Conservation (phyloP, 2,797 vertebrate species). For the Ctenopoma kingsleyae region DNA sequence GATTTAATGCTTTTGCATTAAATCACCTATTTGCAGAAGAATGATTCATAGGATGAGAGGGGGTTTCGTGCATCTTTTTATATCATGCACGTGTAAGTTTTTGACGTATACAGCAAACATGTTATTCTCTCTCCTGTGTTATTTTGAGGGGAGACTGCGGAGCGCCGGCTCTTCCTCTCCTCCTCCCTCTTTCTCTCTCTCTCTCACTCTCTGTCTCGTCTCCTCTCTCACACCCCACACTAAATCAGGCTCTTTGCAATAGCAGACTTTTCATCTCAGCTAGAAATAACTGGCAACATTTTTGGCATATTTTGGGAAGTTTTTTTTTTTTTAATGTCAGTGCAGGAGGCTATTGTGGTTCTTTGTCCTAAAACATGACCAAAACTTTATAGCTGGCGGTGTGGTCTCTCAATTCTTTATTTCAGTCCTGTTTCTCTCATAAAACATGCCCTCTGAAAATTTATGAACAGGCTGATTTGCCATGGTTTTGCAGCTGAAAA, state of each 20-base stretch:
- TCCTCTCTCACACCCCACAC: conserved; percentile 81
- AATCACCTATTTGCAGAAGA: conserved; percentile 21
- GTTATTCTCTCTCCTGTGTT: conserved; percentile 84
- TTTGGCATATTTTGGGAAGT: conserved; percentile 78
- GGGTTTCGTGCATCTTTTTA: conserved; percentile 49
- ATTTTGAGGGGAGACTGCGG: conserved; percentile 86
- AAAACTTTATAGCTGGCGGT: conserved; percentile 74
- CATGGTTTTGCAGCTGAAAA: conserved; percentile 43
- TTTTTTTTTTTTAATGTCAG: conserved; percentile 71
- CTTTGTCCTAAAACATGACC: conserved; percentile 78
- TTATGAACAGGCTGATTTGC: conserved; percentile 64
- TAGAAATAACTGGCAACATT: conserved; percentile 81
- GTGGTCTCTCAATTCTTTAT: conserved; percentile 71
- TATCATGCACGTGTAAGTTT: conserved; percentile 68
- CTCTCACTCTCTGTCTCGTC: conserved; percentile 52
- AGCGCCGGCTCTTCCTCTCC: conserved; percentile 77
- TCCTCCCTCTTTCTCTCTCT: conserved; percentile 33
- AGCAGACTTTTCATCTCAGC: conserved; percentile 82
- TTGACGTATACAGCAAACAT: conserved; percentile 80
- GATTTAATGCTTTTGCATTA: conserved; percentile 2
- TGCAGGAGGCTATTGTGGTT: conserved; percentile 72
- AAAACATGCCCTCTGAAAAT: conserved; percentile 67
- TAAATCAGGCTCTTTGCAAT: conserved; percentile 83
- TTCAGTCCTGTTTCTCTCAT: conserved; percentile 64
- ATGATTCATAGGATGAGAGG: conserved; percentile 14